Evolutionary conservation across 2,113 vertebrate genomes (phyloP).

Genomic region (Corvus moneduloides): DNA sequence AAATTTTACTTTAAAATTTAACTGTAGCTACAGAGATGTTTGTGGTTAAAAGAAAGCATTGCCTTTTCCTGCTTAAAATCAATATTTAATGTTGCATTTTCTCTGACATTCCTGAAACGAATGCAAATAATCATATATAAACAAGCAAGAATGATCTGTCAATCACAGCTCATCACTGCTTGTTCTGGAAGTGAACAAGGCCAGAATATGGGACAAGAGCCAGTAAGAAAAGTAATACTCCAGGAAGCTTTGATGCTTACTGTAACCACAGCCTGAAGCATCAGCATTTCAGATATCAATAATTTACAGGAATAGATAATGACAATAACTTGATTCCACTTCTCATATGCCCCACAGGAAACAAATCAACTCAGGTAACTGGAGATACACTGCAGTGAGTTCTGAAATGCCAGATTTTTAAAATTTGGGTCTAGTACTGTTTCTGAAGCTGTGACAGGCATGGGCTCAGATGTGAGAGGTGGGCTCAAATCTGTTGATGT

Average conservation of each 20-base stretch:
- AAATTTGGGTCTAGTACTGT: neutral
- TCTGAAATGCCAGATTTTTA: neutral
- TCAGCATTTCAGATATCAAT: constrained; percentile 40
- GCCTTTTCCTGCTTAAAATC: neutral
- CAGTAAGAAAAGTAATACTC: constrained; percentile 16
- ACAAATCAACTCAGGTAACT: neutral
- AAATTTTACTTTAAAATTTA: neutral
- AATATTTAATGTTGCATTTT: constrained; percentile 6
- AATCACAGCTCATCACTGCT: neutral
- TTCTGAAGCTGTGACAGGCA: neutral
- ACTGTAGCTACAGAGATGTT: neutral
- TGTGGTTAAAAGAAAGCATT: neutral
- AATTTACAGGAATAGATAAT: constrained; percentile 48
- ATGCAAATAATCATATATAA: neutral
- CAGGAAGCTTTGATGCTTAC: constrained; percentile 48
- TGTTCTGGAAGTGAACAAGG: neutral
- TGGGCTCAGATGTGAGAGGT: neutral
- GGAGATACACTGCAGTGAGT: neutral
- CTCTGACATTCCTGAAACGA: neutral
- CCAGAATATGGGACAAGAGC: constrained; percentile 15
- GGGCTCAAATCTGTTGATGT: neutral
- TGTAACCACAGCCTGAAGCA: constrained; percentile 41
- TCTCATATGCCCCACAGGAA: neutral
- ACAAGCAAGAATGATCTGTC: neutral
- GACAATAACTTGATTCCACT: neutral